phyloP scores from a whole-genome alignment of 2,113 vertebrate species.

The Apus apus region DNA sequence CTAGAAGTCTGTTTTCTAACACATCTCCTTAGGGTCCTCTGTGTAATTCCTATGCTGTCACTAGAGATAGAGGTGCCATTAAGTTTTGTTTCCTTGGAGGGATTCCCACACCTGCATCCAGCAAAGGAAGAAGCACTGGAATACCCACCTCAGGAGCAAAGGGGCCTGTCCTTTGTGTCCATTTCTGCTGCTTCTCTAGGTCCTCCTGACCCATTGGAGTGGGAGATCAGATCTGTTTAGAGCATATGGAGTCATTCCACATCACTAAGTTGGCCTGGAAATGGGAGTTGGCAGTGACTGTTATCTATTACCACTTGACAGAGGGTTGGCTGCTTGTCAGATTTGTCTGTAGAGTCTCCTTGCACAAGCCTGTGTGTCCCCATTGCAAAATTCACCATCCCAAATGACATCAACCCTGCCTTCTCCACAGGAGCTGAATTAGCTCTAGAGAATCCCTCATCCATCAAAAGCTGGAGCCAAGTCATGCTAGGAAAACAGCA shows the following conservation, averaged over 20 bases:
- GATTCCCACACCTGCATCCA: neutral
- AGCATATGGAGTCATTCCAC: slow-evolving; percentile 66
- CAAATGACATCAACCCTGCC: slow-evolving; percentile 39
- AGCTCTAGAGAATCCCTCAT: slow-evolving; percentile 38
- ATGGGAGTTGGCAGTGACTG: slow-evolving; percentile 55
- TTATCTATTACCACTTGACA: slow-evolving; percentile 52
- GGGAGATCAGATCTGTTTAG: slow-evolving; percentile 1
- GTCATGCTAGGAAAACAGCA: slow-evolving; percentile 15
- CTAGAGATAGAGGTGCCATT: neutral
- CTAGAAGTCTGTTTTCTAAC: neutral
- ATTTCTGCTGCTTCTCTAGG: neutral
- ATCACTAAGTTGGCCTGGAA: slow-evolving; percentile 57
- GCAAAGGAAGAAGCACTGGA: neutral
- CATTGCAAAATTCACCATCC: slow-evolving; percentile 22
- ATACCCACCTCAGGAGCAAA: neutral
- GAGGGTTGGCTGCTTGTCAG: slow-evolving; percentile 60
- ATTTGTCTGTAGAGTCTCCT: slow-evolving; percentile 39
- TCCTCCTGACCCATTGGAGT: neutral
- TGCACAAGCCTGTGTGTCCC: slow-evolving; percentile 39
- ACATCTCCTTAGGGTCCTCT: neutral
- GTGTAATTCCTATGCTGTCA: neutral
- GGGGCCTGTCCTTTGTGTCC: neutral
- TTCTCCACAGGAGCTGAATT: slow-evolving; percentile 4
- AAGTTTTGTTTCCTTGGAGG: neutral
- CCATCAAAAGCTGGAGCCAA: neutral